Conservation (phyloP, 2,797 vertebrate species). For the Oryzias sinensis region DNA sequence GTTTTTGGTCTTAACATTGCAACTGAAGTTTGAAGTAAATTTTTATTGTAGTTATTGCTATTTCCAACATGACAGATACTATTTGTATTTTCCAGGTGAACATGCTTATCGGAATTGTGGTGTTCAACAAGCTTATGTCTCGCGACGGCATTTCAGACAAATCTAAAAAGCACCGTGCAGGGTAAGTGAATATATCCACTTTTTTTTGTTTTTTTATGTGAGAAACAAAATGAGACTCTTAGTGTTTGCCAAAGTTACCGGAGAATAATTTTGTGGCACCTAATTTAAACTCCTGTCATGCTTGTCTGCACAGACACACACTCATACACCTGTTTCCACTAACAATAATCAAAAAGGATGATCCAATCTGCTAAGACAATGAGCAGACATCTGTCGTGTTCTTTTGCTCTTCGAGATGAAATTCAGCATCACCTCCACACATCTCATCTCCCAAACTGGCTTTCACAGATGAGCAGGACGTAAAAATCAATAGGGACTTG, state of each 20-base stretch:
- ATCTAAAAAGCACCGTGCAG: slow-evolving; percentile 98
- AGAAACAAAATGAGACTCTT: slow-evolving; percentile 20
- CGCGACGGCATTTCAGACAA: slow-evolving; percentile 98
- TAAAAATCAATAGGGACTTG: slow-evolving; percentile 44
- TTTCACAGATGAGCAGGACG: slow-evolving; percentile 24
- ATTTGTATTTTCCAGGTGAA: slow-evolving; percentile 83
- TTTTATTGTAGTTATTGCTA: neutral
- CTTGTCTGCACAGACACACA: slow-evolving; percentile 28
- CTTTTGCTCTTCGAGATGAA: slow-evolving; percentile 27
- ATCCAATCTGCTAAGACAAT: slow-evolving; percentile 47
- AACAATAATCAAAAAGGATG: slow-evolving; percentile 20
- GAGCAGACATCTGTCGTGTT: slow-evolving; percentile 49
- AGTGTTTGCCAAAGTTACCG: slow-evolving; percentile 34
- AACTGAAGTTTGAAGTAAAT: neutral
- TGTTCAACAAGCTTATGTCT: slow-evolving; percentile 99
- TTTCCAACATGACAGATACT: slow-evolving; percentile 17
- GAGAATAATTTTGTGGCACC: slow-evolving; percentile 14
- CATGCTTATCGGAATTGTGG: slow-evolving; percentile 97
- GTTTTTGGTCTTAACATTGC: neutral
- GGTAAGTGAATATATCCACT: slow-evolving; percentile 79
- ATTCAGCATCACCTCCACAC: slow-evolving; percentile 20
- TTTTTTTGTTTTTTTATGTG: neutral
- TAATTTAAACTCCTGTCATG: slow-evolving; percentile 18
- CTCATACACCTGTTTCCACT: slow-evolving; percentile 34
- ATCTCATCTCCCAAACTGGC: slow-evolving; percentile 22